Conservation (phyloP, 1,140 invertebrate species). For the Ladona fulva region DNA sequence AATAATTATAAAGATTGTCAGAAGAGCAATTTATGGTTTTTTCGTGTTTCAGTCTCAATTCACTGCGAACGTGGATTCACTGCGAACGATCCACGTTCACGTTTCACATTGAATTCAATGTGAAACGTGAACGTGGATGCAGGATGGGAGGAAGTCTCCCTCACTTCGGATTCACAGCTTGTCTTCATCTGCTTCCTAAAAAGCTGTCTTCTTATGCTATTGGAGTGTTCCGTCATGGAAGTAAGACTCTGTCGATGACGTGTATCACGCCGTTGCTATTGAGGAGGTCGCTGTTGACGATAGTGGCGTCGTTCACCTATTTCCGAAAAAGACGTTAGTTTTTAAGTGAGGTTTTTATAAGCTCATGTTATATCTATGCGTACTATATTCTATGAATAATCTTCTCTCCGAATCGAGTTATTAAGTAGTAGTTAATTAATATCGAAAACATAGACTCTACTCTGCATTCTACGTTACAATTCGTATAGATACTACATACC, state of each 20-base stretch:
- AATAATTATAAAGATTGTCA: slow-evolving; percentile 1
- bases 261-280: slow-evolving; percentile 50
- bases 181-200: neutral
- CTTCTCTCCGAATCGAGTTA: too few species aligned
- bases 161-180: neutral
- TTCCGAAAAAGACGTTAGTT: too few species aligned
- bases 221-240: slow-evolving; percentile 24
- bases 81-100: too few species aligned
- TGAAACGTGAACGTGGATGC: neutral
- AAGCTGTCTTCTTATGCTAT: neutral
- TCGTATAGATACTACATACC: too few species aligned
- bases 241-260: slow-evolving; percentile 42
- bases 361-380: too few species aligned
- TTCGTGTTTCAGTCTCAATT: neutral
- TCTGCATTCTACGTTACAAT: too few species aligned
- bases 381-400: too few species aligned
- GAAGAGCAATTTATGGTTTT: neutral
- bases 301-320: slow-evolving; percentile 35
- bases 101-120: neutral
- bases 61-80: neutral
- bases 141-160: neutral
- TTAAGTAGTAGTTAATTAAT: too few species aligned
- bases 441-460: too few species aligned
- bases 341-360: too few species aligned
- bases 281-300: slow-evolving; percentile 41